Evolutionary conservation across 2,797 vertebrate genomes (phyloP), one percentile per base, ranked within the genome.

Genomic region (Harpagifer antarcticus): DNA sequence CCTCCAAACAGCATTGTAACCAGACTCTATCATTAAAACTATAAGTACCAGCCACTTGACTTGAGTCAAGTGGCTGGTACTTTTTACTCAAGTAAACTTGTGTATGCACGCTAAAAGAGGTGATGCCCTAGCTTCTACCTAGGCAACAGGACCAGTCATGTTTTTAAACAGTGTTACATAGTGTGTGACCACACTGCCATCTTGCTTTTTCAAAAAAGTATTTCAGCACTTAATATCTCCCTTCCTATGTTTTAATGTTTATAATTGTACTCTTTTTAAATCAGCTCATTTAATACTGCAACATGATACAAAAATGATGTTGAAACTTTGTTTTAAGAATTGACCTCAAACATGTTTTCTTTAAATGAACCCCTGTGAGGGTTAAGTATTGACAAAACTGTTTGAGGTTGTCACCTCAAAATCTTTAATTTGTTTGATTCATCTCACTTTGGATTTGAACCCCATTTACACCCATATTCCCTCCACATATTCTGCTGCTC

Each of bases 141-240:
- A 20, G 19, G 48, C 60, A 52, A 3, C 54, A 20, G 20, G 31
- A 3, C 40, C 50, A 55, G n/a, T 45, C 47, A 12, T 31, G 1
- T 3, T 5, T 4, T 11, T 2, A 40, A n/a, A 9, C 50, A 48
- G 42, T 19, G 23, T 53, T 5, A 4, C 37, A 16, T 55, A 53
- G 19, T 57, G 20, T 55, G 72, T 63, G 15, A 19, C 52, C 59
- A 69, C 5, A 52, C 58, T 57, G 74, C 59, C 58, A 57, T 69
- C 66, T 62, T 68, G 16, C 72, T 75, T 55, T 61, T 68, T 1
- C 19, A 0, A 23, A 59, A 27, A 20, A 50, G 2, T 7, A 12
- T 17, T 43, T 47, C 20, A 55, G 37, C 17, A 43, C 4, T 40
- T 5, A n/a, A 42, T 19, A n/a, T 47, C 19, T 15, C 27, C 45